A percentile compares a stretch with the other conserved stretches of the same genome.
These are phyloP conservation scores for Megatriorchis doriae DNA, from an alignment of 2,113 vertebrate species.

Conservation along the genomic window DNA sequence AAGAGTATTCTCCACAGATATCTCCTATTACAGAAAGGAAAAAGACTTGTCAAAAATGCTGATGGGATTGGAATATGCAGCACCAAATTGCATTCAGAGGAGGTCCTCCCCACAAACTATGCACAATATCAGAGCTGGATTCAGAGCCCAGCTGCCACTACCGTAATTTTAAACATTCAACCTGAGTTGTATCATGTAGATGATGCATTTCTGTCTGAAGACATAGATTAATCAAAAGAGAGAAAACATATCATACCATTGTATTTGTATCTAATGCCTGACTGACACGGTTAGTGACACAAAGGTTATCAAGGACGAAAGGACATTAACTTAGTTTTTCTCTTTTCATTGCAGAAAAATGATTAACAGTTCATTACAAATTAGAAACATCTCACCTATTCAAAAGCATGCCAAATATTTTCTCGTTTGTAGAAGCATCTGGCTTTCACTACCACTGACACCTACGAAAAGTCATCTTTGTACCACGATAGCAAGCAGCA, in stretches of 20 bases:
- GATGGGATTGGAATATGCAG: not conserved
- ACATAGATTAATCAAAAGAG: not conserved
- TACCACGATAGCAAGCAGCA: not conserved
- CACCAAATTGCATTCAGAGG: not conserved
- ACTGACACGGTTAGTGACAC: accelerated
- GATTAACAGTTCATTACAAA: not conserved
- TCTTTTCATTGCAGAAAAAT: not conserved
- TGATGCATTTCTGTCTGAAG: not conserved
- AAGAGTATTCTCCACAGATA: not conserved
- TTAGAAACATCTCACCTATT: not conserved
- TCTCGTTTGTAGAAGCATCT: not conserved
- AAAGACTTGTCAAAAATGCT: not conserved
- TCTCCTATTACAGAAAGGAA: not conserved
- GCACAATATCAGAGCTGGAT: not conserved
- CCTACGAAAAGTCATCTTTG: not conserved
- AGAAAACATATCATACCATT: not conserved
- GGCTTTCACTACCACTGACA: not conserved
- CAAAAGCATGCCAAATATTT: not conserved
- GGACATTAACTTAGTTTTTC: not conserved
- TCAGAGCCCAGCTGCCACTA: not conserved
- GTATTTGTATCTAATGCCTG: not conserved
- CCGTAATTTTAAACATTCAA: not conserved
- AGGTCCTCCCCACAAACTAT: not conserved
- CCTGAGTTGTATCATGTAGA: accelerated
- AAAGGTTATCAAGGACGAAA: not conserved